Percentiles rank a stretch among this genome's conserved stretches.
phyloP scores from a whole-genome alignment of 2,113 vertebrate genomes.

The Tamias sibiricus region DNA sequence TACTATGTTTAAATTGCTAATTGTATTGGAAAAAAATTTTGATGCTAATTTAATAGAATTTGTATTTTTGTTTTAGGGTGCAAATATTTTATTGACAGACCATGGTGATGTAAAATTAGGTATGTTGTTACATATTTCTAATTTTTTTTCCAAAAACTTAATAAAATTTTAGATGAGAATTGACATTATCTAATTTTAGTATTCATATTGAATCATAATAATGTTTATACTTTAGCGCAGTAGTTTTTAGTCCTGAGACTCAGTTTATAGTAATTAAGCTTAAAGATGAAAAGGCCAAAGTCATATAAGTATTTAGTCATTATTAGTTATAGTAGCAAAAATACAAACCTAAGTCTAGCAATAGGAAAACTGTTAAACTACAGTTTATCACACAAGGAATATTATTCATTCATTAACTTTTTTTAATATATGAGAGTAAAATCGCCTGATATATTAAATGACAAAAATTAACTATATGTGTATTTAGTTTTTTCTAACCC shows the following conservation, averaged over 20 bases:
- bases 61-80: constrained; percentile 89
- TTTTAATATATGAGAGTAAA: not conserved
- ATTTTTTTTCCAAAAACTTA: constrained; percentile 30
- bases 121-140: constrained; percentile 83
- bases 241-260: constrained; percentile 28
- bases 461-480: constrained; percentile 12
- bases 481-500: constrained; percentile 28
- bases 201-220: constrained; percentile 3
- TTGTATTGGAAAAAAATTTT: not conserved
- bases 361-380: constrained; percentile 42
- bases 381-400: not conserved
- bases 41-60: constrained; percentile 46
- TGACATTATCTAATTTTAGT: constrained; percentile 28
- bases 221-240: not conserved
- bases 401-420: constrained; percentile 43
- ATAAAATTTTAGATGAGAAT: constrained; percentile 41
- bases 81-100: constrained; percentile 97
- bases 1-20: constrained; percentile 39
- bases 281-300: not conserved
- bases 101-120: constrained; percentile 98
- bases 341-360: not conserved
- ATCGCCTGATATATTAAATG: not conserved
- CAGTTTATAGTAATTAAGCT: constrained; percentile 39
- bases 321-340: constrained; percentile 45
- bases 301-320: not conserved